phyloP scores from a whole-genome alignment of 1,140 invertebrate genomes.

The Polypedilum pembai region DNA sequence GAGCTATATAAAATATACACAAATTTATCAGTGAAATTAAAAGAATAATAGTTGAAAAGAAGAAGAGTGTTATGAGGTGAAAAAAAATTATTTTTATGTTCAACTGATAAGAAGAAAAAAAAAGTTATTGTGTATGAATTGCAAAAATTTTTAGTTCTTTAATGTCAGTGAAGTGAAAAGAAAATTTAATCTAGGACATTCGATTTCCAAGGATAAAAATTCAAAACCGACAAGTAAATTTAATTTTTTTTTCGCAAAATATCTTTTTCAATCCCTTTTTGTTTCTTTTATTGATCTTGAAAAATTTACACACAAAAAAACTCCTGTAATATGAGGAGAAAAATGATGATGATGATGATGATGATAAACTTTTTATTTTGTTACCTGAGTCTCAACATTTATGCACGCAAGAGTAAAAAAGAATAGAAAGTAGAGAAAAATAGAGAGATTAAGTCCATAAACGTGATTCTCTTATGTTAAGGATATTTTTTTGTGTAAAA shows the following conservation, averaged over 20 bases:
- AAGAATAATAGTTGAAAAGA: not conserved
- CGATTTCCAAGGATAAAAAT: not conserved
- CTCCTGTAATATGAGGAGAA: not conserved
- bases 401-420: not conserved
- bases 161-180: not conserved
- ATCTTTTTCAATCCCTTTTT: not conserved
- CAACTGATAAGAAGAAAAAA: not conserved
- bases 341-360: not conserved
- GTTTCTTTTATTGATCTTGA: not conserved
- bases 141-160: not conserved
- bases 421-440: not conserved
- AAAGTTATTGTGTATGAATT: not conserved
- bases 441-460: conserved; percentile 18
- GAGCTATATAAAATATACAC: too few relatives aligned
- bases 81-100: not conserved
- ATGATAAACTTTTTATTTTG: not conserved
- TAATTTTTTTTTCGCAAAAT: not conserved
- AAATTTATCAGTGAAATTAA: not conserved
- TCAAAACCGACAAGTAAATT: conserved; percentile 1
- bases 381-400: conserved; percentile 10
- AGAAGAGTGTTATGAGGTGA: not conserved
- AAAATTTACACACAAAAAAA: not conserved
- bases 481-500: conserved; percentile 18
- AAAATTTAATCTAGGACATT: not conserved
- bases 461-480: not conserved